phyloP scores from a whole-genome alignment of 2,797 vertebrate genomes.

The Manis crassicaudata region DNA sequence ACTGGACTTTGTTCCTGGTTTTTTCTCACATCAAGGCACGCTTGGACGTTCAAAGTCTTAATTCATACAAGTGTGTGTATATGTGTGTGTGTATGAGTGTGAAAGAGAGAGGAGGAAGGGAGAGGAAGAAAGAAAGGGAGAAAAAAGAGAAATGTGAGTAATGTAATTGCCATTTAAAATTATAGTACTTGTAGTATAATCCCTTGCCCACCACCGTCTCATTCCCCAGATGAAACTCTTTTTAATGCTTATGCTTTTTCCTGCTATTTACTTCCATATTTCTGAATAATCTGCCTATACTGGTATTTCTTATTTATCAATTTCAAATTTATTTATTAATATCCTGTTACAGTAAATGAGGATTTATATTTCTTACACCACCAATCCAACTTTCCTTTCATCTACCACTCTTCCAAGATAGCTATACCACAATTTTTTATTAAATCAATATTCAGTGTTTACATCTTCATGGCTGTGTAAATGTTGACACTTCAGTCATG shows the following conservation, averaged over 20 bases:
- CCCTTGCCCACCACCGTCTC: not conserved
- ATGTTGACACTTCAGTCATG: not conserved
- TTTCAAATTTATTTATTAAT: slow-evolving; percentile 26
- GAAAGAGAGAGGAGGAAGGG: not conserved
- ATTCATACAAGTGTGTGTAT: not conserved
- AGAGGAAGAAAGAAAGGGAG: not conserved
- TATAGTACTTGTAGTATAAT: not conserved
- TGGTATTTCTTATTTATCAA: not conserved
- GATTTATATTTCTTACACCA: not conserved
- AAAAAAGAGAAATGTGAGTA: not conserved
- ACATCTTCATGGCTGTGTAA: not conserved
- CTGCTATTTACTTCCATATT: not conserved
- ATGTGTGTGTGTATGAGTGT: not conserved
- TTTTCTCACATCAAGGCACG: not conserved
- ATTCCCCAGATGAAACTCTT: not conserved
- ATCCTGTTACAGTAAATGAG: not conserved
- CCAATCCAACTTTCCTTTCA: not conserved
- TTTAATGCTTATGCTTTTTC: not conserved
- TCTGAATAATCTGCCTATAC: not conserved
- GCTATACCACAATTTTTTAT: not conserved
- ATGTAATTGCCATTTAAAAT: not conserved
- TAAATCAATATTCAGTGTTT: not conserved
- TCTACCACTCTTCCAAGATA: not conserved
- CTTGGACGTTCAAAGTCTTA: not conserved
- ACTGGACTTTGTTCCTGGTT: slow-evolving; percentile 1